phyloP scores from a whole-genome alignment of 92 coral and sea anemone genomes.

The Scolanthus callimorphus region DNA sequence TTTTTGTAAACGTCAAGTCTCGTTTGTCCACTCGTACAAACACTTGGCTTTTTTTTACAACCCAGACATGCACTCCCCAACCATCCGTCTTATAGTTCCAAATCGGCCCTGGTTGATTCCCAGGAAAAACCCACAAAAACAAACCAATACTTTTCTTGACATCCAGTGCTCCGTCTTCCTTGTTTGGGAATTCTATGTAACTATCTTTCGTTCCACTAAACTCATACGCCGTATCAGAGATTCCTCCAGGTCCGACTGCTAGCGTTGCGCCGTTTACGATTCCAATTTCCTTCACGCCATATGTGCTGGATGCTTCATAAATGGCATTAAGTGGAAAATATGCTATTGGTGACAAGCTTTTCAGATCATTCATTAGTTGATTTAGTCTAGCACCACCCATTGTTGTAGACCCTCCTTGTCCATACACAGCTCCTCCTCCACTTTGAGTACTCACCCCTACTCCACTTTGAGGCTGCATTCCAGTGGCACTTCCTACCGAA shows the following conservation, averaged over 20 bases:
- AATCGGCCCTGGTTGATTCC: slow-evolving; percentile 54
- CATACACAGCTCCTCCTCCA: too few relatives aligned
- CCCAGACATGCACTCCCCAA: slow-evolving; percentile 57
- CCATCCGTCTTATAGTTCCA: slow-evolving; percentile 51
- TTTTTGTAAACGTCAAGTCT: slow-evolving; percentile 15
- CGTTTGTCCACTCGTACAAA: slow-evolving; percentile 53
- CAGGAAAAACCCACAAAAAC: slow-evolving; percentile 40
- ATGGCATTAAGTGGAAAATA: too few relatives aligned
- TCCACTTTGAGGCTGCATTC: too few relatives aligned
- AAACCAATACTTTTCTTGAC: slow-evolving; percentile 32
- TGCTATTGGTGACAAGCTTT: too few relatives aligned
- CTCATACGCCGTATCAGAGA: slow-evolving; percentile 30
- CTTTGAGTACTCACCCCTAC: too few relatives aligned
- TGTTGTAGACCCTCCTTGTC: too few relatives aligned
- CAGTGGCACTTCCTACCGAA: too few relatives aligned
- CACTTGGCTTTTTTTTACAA: slow-evolving; percentile 27
- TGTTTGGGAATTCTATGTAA: slow-evolving; percentile 52
- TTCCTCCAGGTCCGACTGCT: slow-evolving; percentile 28
- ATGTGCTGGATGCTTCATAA: too few relatives aligned
- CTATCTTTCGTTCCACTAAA: slow-evolving; percentile 50
- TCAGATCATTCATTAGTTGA: too few relatives aligned
- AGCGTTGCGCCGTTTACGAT: too few relatives aligned
- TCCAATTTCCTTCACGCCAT: too few relatives aligned
- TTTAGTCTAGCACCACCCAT: too few relatives aligned
- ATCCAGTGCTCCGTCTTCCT: slow-evolving; percentile 32